phyloP scores from a whole-genome alignment of 2,888 invertebrate species.

The Ctena decussata region DNA sequence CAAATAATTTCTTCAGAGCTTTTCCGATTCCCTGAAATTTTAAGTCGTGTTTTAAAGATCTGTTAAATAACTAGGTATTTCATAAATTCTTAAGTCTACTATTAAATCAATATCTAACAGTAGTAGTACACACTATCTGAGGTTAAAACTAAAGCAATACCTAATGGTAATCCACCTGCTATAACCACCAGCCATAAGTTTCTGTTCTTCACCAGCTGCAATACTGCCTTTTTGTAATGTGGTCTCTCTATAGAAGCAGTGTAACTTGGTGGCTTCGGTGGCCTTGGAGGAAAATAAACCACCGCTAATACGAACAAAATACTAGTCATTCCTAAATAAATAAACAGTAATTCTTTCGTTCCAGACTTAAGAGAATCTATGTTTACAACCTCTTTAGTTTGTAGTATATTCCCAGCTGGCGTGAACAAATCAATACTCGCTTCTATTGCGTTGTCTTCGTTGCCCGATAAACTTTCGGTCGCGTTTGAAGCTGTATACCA shows the following conservation, averaged over 20 bases:
- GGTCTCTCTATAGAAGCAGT: conserved; percentile 73
- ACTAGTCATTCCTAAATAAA: not conserved
- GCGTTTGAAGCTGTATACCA: not conserved
- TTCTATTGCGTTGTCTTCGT: too few relatives aligned
- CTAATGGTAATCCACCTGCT: conserved; percentile 37
- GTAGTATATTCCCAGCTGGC: not conserved
- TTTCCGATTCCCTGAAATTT: too few relatives aligned
- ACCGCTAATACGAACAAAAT: conserved; percentile 64
- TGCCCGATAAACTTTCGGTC: too few relatives aligned
- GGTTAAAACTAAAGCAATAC: too few relatives aligned
- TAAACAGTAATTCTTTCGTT: conserved; percentile 29
- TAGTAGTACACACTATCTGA: too few relatives aligned
- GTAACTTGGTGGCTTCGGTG: conserved; percentile 77
- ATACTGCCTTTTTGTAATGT: conserved; percentile 63
- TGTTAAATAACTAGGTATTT: too few relatives aligned
- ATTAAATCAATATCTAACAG: too few relatives aligned
- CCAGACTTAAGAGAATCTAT: conserved; percentile 27
- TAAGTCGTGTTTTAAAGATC: too few relatives aligned
- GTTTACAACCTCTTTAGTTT: not conserved
- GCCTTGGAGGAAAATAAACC: conserved; percentile 79
- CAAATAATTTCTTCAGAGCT: too few relatives aligned
- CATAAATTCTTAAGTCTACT: too few relatives aligned
- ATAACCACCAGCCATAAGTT: conserved; percentile 44
- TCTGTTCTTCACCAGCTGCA: conserved; percentile 28
- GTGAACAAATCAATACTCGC: not conserved